phyloP scores from a whole-genome alignment of 2,797 vertebrate species.

The Enteromius viviparus region DNA sequence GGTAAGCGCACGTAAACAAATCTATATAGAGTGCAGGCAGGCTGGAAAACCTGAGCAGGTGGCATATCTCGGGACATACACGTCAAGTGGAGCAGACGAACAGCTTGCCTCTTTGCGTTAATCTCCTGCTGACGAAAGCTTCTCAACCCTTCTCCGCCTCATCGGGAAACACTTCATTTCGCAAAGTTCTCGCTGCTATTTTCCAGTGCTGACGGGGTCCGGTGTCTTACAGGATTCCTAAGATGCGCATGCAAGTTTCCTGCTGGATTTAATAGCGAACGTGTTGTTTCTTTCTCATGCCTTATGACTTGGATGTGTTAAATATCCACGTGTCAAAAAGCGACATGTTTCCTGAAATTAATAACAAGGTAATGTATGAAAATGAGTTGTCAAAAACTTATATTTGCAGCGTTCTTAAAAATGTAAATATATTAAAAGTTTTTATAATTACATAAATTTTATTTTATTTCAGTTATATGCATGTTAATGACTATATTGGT shows the following conservation, averaged over 20 bases:
- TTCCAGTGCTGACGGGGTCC: conserved; percentile 13
- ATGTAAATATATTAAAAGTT: neutral
- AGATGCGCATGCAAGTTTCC: conserved; percentile 23
- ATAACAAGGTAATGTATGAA: conserved; percentile 76
- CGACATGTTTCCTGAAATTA: conserved; percentile 83
- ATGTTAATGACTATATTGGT: neutral
- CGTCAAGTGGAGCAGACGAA: conserved; percentile 68
- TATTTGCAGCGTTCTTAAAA: neutral
- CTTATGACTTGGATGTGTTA: conserved; percentile 38
- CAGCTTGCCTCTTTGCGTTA: conserved; percentile 70
- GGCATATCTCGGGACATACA: conserved; percentile 63
- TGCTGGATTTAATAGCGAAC: conserved; percentile 43
- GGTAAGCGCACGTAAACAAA: conserved; percentile 64
- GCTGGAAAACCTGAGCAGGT: conserved; percentile 77
- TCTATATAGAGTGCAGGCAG: conserved; percentile 74
- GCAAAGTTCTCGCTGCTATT: conserved; percentile 1
- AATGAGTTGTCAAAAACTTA: neutral
- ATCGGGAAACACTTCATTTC: conserved; percentile 18
- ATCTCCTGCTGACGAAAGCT: conserved; percentile 77
- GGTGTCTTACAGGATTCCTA: neutral
- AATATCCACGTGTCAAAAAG: conserved; percentile 37
- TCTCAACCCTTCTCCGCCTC: conserved; percentile 47
- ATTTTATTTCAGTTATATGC: neutral
- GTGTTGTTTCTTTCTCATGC: neutral
- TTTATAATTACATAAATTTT: neutral